Conservation (phyloP, 2,797 vertebrate species). For the Sebastes iracundus region DNA sequence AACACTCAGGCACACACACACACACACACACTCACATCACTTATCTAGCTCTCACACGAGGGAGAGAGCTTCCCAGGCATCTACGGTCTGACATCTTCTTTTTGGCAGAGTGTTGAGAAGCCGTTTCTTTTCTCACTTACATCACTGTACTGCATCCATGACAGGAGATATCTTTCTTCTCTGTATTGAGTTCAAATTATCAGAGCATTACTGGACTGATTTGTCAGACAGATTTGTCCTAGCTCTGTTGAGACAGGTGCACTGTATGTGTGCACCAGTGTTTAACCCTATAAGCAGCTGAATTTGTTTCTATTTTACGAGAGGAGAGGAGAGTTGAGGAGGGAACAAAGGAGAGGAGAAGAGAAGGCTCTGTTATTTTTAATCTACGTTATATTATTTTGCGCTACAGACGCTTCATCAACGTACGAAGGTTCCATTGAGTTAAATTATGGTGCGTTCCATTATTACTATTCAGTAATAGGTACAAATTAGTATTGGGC, state of each 20-base stretch:
- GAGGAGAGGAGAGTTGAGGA: too few species aligned
- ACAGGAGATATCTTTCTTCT: constrained; percentile 32
- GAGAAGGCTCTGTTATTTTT: too few species aligned
- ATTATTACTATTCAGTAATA: too few species aligned
- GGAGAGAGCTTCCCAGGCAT: constrained; percentile 3
- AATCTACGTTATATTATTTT: too few species aligned
- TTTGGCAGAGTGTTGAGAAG: constrained; percentile 6
- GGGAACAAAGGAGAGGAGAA: too few species aligned
- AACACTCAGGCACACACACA: neutral
- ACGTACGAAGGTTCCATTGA: too few species aligned
- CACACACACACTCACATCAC: neutral
- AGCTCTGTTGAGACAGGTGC: constrained; percentile 23
- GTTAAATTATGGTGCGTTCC: too few species aligned
- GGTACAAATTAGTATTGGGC: too few species aligned
- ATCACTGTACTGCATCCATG: constrained; percentile 8
- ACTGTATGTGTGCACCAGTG: neutral
- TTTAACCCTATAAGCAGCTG: too few species aligned
- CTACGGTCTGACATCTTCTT: neutral
- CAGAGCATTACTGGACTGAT: constrained; percentile 44
- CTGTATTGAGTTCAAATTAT: constrained; percentile 60
- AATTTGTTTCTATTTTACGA: too few species aligned
- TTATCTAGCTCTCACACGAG: neutral
- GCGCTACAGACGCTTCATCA: too few species aligned
- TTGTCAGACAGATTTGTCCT: constrained; percentile 49
- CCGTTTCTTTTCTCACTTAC: constrained; percentile 6